phyloP scores from a whole-genome alignment of 2,888 invertebrate genomes.

The Perizoma affinitatum region DNA sequence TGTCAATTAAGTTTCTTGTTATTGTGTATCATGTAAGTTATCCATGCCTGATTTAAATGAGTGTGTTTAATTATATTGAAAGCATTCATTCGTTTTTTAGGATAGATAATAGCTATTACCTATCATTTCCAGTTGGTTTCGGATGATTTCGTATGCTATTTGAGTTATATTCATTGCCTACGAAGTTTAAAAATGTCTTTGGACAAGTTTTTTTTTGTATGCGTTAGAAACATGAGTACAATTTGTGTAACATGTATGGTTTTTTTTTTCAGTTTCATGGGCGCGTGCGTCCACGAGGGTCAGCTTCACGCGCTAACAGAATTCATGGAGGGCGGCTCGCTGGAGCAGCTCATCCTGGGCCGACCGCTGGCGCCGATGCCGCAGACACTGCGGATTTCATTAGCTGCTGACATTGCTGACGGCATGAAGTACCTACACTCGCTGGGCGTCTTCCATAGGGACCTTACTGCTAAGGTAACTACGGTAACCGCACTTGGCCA shows the following conservation, averaged over 20 bases:
- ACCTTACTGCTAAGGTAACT: conserved; percentile 96
- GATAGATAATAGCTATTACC: neutral
- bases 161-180: neutral
- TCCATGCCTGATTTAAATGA: conserved; percentile 28
- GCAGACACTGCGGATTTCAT: conserved; percentile 90
- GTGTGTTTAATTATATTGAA: conserved; percentile 10
- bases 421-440: conserved; percentile 98
- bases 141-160: conserved; percentile 2
- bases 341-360: conserved; percentile 95
- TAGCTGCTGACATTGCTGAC: conserved; percentile 94
- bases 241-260: neutral
- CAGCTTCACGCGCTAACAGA: conserved; percentile 97
- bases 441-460: conserved; percentile 96
- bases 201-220: no score
- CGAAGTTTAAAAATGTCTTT: no score
- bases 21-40: conserved; percentile 16
- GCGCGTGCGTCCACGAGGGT: conserved; percentile 97
- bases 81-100: conserved; percentile 15
- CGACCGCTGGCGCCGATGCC: conserved; percentile 87
- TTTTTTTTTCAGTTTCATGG: conserved; percentile 90
- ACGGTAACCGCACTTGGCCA: neutral
- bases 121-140: conserved; percentile 7
- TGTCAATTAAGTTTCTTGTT: conserved; percentile 33
- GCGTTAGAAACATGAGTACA: no score
- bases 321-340: conserved; percentile 97